Evolutionary conservation across 2,797 vertebrate species (phyloP).

Genomic region (Dryobates pubescens): DNA sequence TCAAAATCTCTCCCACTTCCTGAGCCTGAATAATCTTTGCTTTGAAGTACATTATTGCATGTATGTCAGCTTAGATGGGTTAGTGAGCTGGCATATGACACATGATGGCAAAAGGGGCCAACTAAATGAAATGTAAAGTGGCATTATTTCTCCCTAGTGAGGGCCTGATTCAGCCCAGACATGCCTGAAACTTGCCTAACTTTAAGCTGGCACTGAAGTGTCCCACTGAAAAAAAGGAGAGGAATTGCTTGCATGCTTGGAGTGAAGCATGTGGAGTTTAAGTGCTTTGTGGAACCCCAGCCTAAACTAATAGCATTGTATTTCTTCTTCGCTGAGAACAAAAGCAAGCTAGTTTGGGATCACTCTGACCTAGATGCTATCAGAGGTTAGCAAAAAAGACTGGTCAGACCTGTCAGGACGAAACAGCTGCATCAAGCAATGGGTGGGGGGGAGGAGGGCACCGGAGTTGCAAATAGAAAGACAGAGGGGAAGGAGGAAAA

Average conservation of each 20-base stretch:
- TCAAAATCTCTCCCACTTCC: neutral
- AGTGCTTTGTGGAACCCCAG: slow-evolving; percentile 38
- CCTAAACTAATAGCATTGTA: slow-evolving; percentile 48
- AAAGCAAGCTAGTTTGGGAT: slow-evolving; percentile 52
- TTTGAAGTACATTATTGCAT: neutral
- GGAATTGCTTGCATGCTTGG: neutral
- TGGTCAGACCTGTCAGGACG: slow-evolving; percentile 49
- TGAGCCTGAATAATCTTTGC: slow-evolving; percentile 23
- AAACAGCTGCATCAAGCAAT: slow-evolving; percentile 48
- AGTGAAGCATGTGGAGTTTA: neutral
- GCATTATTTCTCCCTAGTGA: neutral
- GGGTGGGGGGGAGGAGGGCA: neutral
- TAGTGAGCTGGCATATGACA: neutral
- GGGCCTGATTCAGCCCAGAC: neutral
- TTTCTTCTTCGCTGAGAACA: slow-evolving; percentile 22
- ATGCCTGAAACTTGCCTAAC: neutral
- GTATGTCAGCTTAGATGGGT: neutral
- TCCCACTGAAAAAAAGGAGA: neutral
- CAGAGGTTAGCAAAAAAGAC: slow-evolving; percentile 59
- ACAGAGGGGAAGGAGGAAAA: slow-evolving; percentile 39
- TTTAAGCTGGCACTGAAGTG: neutral
- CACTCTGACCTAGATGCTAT: slow-evolving; percentile 58
- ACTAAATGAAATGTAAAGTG: neutral
- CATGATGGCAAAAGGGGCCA: neutral
- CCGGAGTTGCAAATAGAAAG: neutral